Evolutionary conservation across 2,888 invertebrate species (phyloP).

Genomic region (Euzetes globulus): DNA sequence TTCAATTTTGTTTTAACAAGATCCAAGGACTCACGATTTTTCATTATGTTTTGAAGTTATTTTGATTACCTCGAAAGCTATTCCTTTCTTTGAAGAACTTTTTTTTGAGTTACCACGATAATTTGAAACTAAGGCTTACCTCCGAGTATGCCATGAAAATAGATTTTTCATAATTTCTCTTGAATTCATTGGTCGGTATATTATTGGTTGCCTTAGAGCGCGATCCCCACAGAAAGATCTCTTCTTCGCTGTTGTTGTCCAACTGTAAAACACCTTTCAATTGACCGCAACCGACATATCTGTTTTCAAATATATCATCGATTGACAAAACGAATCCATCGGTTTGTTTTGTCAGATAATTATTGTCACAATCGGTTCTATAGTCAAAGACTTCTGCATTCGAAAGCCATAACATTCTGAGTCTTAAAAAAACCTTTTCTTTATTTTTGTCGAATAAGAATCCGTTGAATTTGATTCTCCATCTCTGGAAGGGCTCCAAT

Average conservation of each 20-base stretch:
- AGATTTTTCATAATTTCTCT: neutral
- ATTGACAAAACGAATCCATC: neutral
- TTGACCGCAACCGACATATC: conserved; percentile 9
- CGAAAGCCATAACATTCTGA: neutral
- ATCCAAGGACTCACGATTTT: neutral
- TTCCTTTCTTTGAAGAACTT: too few relatives aligned
- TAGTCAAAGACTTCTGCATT: conserved; percentile 10
- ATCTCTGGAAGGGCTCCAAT: neutral
- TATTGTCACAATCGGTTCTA: neutral
- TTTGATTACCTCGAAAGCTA: conserved; percentile 15
- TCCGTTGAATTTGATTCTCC: conserved; percentile 14
- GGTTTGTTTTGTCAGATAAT: conserved; percentile 4
- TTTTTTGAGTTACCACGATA: too few relatives aligned
- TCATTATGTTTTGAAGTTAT: neutral
- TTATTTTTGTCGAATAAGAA: neutral
- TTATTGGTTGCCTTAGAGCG: neutral
- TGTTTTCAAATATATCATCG: conserved; percentile 15
- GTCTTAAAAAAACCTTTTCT: neutral
- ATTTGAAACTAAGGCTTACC: neutral
- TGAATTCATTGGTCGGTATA: neutral
- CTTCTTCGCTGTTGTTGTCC: neutral
- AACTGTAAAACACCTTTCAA: neutral
- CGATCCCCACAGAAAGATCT: neutral
- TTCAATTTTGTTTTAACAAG: neutral
- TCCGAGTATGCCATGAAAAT: neutral